These are phyloP conservation scores for Protonemura montana DNA, from an alignment of 2,888 invertebrate genomes.

Conservation along the genomic window DNA sequence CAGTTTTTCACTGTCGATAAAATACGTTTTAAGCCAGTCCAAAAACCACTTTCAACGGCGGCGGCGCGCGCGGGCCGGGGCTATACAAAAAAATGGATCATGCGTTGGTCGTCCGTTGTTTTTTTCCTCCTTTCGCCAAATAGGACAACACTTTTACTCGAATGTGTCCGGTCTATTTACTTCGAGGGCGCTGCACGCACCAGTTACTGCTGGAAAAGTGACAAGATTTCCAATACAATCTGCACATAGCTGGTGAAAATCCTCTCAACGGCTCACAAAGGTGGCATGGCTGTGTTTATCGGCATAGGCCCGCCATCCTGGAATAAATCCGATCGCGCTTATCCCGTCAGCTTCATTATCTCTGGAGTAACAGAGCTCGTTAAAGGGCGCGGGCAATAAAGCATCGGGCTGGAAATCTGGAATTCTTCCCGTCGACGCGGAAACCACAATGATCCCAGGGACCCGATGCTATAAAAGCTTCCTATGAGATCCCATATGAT, in stretches of 20 bases:
- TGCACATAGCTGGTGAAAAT: not conserved
- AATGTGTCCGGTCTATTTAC: too few relatives aligned
- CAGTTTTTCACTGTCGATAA: slow-evolving; percentile 2
- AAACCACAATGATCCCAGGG: too few relatives aligned
- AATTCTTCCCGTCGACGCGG: not conserved
- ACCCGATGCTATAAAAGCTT: too few relatives aligned
- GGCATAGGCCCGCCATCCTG: not conserved
- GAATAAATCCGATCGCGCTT: not conserved
- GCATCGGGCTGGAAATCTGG: not conserved
- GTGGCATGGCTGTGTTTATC: not conserved
- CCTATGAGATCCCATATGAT: too few relatives aligned
- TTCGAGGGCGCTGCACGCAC: too few relatives aligned
- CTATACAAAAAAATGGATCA: not conserved
- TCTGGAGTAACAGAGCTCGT: slow-evolving; percentile 21
- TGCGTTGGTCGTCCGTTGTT: not conserved
- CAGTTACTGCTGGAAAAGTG: too few relatives aligned
- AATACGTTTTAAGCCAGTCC: slow-evolving; percentile 7
- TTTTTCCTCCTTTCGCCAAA: not conserved
- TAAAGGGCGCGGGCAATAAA: not conserved
- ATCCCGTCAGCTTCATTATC: slow-evolving; percentile 27
- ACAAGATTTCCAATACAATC: too few relatives aligned
- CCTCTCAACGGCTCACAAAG: not conserved
- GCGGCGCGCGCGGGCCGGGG: not conserved
- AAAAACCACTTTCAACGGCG: slow-evolving; percentile 7
- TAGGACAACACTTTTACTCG: not conserved